Evolutionary conservation across 1,140 invertebrate species (phyloP), one percentile per base, ranked within the genome.

Genomic region (Argopecten irradians): DNA sequence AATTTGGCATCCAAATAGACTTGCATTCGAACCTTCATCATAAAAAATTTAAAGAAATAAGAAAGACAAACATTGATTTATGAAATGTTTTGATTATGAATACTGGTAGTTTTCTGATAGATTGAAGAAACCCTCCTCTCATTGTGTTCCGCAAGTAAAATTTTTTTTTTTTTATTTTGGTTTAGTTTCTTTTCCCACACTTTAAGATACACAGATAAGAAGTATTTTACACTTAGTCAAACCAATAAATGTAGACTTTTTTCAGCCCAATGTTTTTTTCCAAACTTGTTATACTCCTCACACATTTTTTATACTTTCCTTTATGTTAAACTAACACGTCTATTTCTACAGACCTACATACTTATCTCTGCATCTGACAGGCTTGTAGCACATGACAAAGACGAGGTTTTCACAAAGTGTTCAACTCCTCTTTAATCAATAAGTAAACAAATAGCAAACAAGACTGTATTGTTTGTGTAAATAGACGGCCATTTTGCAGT

Each of bases 361-460:
- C 13, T 71, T 71, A 71, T 71, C 55, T 71, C 55, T 28, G n/a
- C 55, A 71, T 71, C 55, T 3, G 11, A n/a, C n/a, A 0, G 43
- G 43, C 22, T 71, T 71, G 55, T 71, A 71, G 28, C 55, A 71
- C 55, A 71, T 71, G n/a, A 71, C 55, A 71, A 71, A 71, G 55
- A 71, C n/a, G 22, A 5, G 2, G 55, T 28, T n/a, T 71, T 71
- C 55, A 28, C 55, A 71, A 71, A 71, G 55, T 71, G 55, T 71
- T 71, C 55, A 71, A 71, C 55, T 71, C 55, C n/a, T 71, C 55
- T 71, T 71, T 71, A 71, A 71, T 71, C 55, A 71, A 71, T 71
- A 71, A 28, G 28, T 71, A 71, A 71, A 71, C 55, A 71, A 71
- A 71, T 71, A 71, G 55, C 55, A 71, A 71, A 71, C 55, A 71